Evolutionary conservation across 2,113 vertebrate species (phyloP).

Genomic region (Myocastor coypus): DNA sequence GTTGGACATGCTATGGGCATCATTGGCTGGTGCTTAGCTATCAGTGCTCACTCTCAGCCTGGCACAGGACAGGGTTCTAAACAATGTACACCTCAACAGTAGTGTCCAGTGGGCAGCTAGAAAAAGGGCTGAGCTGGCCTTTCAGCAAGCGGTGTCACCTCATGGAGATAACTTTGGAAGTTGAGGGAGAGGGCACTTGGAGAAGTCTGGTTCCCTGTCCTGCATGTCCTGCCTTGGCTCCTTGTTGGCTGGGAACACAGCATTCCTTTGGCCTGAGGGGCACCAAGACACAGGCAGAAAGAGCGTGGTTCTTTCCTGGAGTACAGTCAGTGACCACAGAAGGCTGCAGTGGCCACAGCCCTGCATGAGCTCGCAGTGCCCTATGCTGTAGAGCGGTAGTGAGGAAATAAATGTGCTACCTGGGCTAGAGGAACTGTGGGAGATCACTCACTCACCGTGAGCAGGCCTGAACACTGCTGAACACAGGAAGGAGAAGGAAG

Average conservation of each 20-base stretch:
- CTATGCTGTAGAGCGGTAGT: neutral
- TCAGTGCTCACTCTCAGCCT: neutral
- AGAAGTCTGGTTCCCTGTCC: neutral
- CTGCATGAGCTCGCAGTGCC: neutral
- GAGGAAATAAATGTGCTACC: neutral
- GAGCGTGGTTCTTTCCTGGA: neutral
- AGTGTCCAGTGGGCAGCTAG: constrained; percentile 3
- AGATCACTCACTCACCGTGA: neutral
- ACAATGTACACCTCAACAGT: neutral
- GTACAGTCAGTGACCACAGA: neutral
- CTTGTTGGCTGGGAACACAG: neutral
- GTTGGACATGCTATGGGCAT: neutral
- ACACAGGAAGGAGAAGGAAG: neutral
- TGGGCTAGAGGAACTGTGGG: neutral
- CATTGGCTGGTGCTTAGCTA: neutral
- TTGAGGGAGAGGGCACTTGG: neutral
- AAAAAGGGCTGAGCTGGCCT: constrained; percentile 32
- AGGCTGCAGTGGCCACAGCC: neutral
- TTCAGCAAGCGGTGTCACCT: neutral
- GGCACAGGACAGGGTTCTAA: neutral
- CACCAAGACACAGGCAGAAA: neutral
- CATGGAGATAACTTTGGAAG: constrained; percentile 38
- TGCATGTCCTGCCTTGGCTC: neutral
- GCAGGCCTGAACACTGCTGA: neutral
- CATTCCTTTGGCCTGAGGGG: neutral